These are phyloP conservation scores for Argopecten irradians DNA, from an alignment of 1,140 invertebrate genomes.

Conservation along the genomic window DNA sequence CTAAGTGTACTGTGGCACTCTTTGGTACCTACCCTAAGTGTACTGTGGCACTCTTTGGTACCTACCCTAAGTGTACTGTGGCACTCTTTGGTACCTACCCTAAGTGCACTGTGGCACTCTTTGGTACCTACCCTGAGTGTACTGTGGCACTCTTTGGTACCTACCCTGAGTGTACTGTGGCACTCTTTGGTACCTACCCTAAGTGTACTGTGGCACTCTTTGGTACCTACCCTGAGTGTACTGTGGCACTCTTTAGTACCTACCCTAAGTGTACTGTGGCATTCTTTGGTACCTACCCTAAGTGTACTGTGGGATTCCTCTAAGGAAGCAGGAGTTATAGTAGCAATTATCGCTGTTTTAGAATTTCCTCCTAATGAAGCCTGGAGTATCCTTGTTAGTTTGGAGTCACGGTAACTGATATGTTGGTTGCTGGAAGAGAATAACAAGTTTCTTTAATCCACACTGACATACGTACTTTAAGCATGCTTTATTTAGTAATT, in stretches of 20 bases:
- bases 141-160: slow-evolving; percentile 81
- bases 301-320: slow-evolving; percentile 83
- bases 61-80: slow-evolving; percentile 80
- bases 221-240: slow-evolving; percentile 78
- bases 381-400: slow-evolving; percentile 81
- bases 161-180: slow-evolving; percentile 80
- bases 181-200: slow-evolving; percentile 80
- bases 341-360: slow-evolving; percentile 82
- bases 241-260: slow-evolving; percentile 81
- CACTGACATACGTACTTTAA: not conserved
- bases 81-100: slow-evolving; percentile 79
- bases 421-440: slow-evolving; percentile 62
- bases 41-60: slow-evolving; percentile 82
- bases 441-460: not conserved
- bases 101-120: slow-evolving; percentile 81
- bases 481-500: no score
- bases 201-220: slow-evolving; percentile 82
- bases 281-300: slow-evolving; percentile 79
- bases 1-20: slow-evolving; percentile 82
- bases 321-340: slow-evolving; percentile 81
- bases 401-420: slow-evolving; percentile 80
- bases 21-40: slow-evolving; percentile 78
- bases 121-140: slow-evolving; percentile 79
- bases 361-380: slow-evolving; percentile 83
- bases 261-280: slow-evolving; percentile 80